A percentile compares a stretch with the other conserved stretches of the same genome.
Evolutionary conservation across 2,797 vertebrate species (phyloP).

Genomic region (Gymnoscopelus microlampas): DNA sequence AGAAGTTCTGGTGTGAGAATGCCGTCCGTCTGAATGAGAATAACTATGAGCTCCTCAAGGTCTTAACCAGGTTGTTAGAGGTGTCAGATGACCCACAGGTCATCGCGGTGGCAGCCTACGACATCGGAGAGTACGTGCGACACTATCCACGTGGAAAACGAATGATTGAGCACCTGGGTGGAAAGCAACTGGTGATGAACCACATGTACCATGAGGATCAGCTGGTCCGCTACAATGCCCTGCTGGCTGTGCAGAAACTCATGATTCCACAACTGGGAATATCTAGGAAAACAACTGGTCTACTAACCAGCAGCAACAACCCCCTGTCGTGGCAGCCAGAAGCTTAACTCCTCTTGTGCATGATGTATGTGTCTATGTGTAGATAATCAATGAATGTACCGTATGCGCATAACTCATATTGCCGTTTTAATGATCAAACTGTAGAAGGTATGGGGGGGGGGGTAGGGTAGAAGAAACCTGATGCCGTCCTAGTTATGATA

Average conservation of each 20-base stretch:
- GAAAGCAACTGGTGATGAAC: slow-evolving; percentile 99
- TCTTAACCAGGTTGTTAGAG: slow-evolving; percentile 95
- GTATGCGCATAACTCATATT: no score
- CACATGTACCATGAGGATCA: slow-evolving; percentile 99
- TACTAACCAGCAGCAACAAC: no score
- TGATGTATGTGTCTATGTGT: no score
- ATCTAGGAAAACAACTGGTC: no score
- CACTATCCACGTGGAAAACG: slow-evolving; percentile 98
- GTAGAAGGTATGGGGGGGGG: no score
- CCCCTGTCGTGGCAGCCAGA: no score
- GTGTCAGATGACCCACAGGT: slow-evolving; percentile 98
- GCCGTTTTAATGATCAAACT: no score
- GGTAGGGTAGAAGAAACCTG: no score
- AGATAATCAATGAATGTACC: no score
- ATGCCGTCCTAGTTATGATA: no score
- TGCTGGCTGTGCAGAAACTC: slow-evolving; percentile 97
- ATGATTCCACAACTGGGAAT: slow-evolving; percentile 94
- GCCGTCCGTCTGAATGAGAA: slow-evolving; percentile 97
- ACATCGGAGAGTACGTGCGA: slow-evolving; percentile 95
- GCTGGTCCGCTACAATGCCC: slow-evolving; percentile 96
- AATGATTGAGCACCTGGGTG: slow-evolving; percentile 97
- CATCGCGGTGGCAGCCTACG: slow-evolving; percentile 96
- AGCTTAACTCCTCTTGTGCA: no score
- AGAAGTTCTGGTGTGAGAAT: slow-evolving; percentile 99
- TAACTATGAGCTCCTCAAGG: slow-evolving; percentile 98